Conservation (phyloP, 2,797 vertebrate genomes). For the Eospalax fontanierii region DNA sequence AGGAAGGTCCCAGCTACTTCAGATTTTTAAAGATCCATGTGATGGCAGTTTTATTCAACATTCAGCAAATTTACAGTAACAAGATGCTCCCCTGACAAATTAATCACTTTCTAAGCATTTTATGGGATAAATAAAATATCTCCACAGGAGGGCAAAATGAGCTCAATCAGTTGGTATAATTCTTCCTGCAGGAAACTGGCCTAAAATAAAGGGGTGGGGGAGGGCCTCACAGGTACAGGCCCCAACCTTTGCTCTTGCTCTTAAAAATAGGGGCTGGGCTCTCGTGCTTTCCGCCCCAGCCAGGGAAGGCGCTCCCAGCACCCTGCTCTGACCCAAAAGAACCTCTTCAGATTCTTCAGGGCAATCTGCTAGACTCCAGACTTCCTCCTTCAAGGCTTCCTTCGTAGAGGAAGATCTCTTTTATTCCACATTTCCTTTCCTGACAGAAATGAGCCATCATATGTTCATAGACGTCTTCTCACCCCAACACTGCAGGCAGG, state of each 20-base stretch:
- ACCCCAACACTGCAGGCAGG: constrained; percentile 7
- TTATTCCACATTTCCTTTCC: constrained; percentile 34
- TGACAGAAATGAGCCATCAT: not conserved
- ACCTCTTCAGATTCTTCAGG: not conserved
- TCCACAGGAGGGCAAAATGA: constrained; percentile 88
- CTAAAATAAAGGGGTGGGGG: constrained; percentile 86
- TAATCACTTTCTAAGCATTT: constrained; percentile 91
- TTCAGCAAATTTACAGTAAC: constrained; percentile 95
- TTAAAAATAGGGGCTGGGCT: not conserved
- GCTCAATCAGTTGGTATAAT: constrained; percentile 89
- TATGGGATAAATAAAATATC: constrained; percentile 93
- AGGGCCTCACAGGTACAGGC: not conserved
- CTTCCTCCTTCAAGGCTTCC: not conserved
- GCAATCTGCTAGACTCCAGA: constrained; percentile 26
- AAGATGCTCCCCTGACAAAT: constrained; percentile 92
- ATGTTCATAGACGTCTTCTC: not conserved
- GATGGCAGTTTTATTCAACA: constrained; percentile 95
- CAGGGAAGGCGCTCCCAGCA: not conserved
- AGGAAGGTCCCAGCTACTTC: constrained; percentile 83
- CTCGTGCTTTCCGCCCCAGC: not conserved
- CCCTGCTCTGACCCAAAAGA: not conserved
- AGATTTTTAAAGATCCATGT: constrained; percentile 90
- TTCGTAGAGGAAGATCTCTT: not conserved
- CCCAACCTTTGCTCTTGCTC: constrained; percentile 59
- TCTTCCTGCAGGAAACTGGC: constrained; percentile 88